phyloP scores from a whole-genome alignment of 2,797 vertebrate genomes.

The Phrynocephalus vlangalii region DNA sequence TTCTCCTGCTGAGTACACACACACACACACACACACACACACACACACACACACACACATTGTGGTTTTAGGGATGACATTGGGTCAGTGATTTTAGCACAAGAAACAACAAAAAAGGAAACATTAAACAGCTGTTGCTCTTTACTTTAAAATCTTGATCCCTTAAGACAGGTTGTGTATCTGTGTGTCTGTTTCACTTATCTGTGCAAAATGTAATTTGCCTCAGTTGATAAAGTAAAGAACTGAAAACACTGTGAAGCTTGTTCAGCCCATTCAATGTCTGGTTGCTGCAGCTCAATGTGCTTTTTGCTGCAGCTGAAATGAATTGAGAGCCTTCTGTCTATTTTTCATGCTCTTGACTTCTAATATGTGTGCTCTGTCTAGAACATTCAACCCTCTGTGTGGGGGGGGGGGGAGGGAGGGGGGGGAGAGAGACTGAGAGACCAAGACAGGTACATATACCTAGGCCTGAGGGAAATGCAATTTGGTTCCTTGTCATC shows the following conservation, averaged over 20 bases:
- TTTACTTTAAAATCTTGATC: not conserved
- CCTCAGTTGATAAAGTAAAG: not conserved
- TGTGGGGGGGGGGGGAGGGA: rapidly evolving
- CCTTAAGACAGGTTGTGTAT: not conserved
- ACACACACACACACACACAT: no score
- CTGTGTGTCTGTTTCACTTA: not conserved
- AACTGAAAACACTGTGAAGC: not conserved
- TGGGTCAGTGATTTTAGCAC: not conserved
- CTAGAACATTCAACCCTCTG: no score
- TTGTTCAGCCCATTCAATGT: not conserved
- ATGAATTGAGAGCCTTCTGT: not conserved
- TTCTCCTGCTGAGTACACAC: not conserved
- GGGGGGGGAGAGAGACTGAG: no score
- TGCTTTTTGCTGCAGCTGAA: not conserved
- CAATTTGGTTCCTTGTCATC: not conserved
- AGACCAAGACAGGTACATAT: not conserved
- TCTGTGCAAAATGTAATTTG: not conserved
- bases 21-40: no score
- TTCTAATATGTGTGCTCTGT: not conserved
- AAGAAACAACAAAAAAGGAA: not conserved
- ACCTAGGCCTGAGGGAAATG: not conserved
- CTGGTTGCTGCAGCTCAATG: not conserved
- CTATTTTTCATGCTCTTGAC: not conserved
- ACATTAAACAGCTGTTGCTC: no score
- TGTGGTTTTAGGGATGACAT: not conserved